Base-by-base conservation (phyloP, 2,113 vertebrate genomes). In the Ranitomeya imitator region DNA sequence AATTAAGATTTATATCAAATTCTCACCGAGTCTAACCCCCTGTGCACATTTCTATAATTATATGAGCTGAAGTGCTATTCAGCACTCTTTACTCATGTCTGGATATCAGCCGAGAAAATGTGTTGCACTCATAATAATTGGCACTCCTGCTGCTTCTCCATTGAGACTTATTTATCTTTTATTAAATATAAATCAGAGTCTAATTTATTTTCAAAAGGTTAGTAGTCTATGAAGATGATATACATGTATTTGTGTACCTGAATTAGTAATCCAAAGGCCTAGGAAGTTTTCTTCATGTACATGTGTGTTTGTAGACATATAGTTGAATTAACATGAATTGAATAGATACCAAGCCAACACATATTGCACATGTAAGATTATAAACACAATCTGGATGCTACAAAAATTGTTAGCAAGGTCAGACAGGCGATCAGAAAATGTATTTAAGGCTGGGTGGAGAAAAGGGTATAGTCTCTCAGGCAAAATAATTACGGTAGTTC, bases 111-210 rank as follows among this genome's bases (percentile, higher is more conserved):
- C 55, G 73, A 18, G 78, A 74, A 82, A 79, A 79, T 55, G 37
- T 86, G 69, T 18, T 86, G 57, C 57, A 77, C 61, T 79, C 77
- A 79, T 74, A 61, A 79, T 55, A 86, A 83, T 57, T 83, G 86
- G 26, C 45, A 73, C 81, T 82, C 63, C 54, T 83, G 55, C 80
- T 63, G 67, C 31, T 76, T 76, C 61, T 67, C 61, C 76, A 57
- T 26, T 69, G 85, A 80, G 85, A 86, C 77, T 77, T 86, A 63
- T 83, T 88, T 88, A 77, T 65, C 13, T 55, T 83, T 83, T 88
- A 88, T 88, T 88, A 88, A 88, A 83, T 88, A 88, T 88, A 37
- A 83, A 88, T 83, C 83, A 83, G 69, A 83, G 79, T 77, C 65
- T 83, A 83, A 83, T 74, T 63, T 83, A 83, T 88, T 83, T 83